phyloP scores from a whole-genome alignment of 2,113 vertebrate genomes.

The Platysternon megacephalum region DNA sequence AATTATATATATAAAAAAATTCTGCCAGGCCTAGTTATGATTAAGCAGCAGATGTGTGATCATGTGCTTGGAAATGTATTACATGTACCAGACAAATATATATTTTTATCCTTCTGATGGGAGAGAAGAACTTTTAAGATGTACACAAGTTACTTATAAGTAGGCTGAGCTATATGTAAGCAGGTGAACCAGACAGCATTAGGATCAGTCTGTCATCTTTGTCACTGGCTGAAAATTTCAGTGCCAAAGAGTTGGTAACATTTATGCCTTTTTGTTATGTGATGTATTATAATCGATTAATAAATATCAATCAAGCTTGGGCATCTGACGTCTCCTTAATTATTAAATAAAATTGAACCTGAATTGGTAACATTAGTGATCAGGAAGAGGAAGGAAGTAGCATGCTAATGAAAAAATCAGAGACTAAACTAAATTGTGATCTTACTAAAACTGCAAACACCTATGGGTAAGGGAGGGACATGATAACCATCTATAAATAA shows the following conservation, averaged over 20 bases:
- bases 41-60: neutral
- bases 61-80: neutral
- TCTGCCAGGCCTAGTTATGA: neutral
- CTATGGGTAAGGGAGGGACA: neutral
- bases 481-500: neutral
- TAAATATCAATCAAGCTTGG: neutral
- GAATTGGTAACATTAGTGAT: neutral
- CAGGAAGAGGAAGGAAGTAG: neutral
- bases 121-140: neutral
- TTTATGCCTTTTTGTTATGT: neutral
- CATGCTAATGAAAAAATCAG: neutral
- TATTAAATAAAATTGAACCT: neutral
- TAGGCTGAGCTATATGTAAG: neutral
- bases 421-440: neutral
- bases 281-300: neutral
- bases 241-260: neutral
- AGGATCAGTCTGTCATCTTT: neutral
- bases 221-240: neutral
- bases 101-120: neutral
- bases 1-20: neutral
- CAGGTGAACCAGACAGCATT: neutral
- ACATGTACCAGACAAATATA: no score
- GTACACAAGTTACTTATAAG: neutral
- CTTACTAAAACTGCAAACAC: neutral
- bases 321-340: neutral